phyloP scores from a whole-genome alignment of 2,113 vertebrate species.

The Etheostoma cragini region DNA sequence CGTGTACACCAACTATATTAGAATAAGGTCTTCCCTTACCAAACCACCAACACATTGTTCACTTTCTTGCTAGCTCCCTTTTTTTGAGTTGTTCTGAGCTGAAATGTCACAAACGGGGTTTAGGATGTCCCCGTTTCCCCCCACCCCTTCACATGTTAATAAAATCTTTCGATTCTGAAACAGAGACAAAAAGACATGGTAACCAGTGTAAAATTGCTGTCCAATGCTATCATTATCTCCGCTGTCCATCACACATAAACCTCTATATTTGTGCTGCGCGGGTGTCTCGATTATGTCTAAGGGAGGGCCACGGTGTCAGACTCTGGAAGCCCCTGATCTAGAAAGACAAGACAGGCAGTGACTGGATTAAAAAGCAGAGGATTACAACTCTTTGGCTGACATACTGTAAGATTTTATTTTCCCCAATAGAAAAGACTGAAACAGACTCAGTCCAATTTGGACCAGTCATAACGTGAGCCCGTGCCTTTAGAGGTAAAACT shows the following conservation, averaged over 20 bases:
- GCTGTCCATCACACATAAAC: background rate
- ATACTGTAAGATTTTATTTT: background rate
- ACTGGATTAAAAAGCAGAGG: background rate
- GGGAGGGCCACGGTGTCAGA: background rate
- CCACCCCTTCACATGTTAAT: background rate
- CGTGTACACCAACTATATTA: background rate
- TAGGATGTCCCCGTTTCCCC: background rate
- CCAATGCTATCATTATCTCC: background rate
- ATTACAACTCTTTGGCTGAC: background rate
- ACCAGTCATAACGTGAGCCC: too few relatives aligned
- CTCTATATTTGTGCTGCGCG: background rate
- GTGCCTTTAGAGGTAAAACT: background rate
- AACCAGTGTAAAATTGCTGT: background rate
- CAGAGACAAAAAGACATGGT: background rate
- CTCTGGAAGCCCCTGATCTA: background rate
- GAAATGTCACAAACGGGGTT: slow-evolving; percentile 30
- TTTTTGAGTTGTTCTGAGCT: background rate
- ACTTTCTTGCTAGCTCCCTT: background rate
- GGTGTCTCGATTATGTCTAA: too few relatives aligned
- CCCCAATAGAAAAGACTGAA: background rate
- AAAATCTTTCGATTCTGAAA: background rate
- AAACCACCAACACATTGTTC: slow-evolving; percentile 19
- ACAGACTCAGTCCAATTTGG: background rate
- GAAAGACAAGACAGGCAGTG: background rate
- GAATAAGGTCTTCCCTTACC: slow-evolving; percentile 6